phyloP scores from a whole-genome alignment of 2,797 vertebrate species.

The Columba guinea region DNA sequence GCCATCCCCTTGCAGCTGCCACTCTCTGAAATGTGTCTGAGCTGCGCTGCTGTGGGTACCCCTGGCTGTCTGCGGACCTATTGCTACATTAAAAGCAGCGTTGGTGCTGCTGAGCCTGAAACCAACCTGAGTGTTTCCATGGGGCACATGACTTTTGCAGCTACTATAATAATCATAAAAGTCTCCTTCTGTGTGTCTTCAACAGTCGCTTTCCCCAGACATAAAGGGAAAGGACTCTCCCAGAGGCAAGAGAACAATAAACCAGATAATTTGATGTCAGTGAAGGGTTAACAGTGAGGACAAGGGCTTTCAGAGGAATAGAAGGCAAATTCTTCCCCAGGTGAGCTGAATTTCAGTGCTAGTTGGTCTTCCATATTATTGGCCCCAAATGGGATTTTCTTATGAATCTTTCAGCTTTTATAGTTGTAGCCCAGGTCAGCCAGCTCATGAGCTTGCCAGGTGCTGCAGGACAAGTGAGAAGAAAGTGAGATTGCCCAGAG shows the following conservation, averaged over 20 bases:
- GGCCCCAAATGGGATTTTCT: background rate
- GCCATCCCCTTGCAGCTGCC: background rate
- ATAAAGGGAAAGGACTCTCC: background rate
- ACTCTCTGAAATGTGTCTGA: background rate
- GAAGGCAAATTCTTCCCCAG: background rate
- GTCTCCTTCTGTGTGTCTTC: background rate
- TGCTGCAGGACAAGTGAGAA: background rate
- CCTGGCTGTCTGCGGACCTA: background rate
- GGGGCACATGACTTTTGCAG: background rate
- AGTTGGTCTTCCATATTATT: background rate
- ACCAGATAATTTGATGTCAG: background rate
- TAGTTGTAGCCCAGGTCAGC: background rate
- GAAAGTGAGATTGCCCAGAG: background rate
- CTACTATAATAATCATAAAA: background rate
- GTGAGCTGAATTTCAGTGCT: background rate
- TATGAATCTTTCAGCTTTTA: background rate
- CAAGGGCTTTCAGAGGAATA: background rate
- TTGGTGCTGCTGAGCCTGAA: background rate
- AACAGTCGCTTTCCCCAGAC: background rate
- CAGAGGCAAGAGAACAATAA: background rate
- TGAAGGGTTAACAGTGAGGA: background rate
- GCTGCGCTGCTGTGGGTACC: background rate
- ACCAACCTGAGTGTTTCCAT: background rate
- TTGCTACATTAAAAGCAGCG: background rate
- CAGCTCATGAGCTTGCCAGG: accelerated